Evolutionary conservation across 2,113 vertebrate genomes (phyloP).

Genomic region (Prunella himalayana): DNA sequence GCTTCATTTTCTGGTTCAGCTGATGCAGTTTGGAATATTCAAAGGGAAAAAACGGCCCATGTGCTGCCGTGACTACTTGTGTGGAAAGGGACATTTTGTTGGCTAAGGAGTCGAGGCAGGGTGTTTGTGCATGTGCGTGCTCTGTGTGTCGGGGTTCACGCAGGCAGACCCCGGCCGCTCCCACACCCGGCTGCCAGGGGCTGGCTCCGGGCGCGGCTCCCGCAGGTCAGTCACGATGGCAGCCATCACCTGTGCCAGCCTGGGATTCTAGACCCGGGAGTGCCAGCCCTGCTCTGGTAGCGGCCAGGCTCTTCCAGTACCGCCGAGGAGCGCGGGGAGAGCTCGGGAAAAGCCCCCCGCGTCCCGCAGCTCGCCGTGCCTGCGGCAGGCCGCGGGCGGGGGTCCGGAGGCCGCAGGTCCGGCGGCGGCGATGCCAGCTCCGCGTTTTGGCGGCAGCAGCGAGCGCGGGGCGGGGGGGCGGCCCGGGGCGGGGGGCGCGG

Average conservation of each 20-base stretch:
- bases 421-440: not conserved
- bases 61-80: not conserved
- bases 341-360: not conserved
- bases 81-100: not conserved
- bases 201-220: not conserved
- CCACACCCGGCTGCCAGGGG: not conserved
- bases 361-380: not conserved
- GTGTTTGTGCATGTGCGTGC: not conserved
- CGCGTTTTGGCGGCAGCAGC: not conserved
- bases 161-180: not conserved
- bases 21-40: not conserved
- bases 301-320: not conserved
- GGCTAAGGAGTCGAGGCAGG: fast-evolving
- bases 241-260: not conserved
- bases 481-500: not conserved
- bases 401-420: not conserved
- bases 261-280: not conserved
- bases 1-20: not conserved
- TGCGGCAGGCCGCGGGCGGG: not conserved
- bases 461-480: not conserved
- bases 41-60: fast-evolving
- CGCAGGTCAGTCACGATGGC: not conserved
- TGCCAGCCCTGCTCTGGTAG: not conserved
- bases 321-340: not conserved
- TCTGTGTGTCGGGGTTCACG: fast-evolving